phyloP scores from a whole-genome alignment of 2,797 vertebrate species.

The Falco rusticolus region DNA sequence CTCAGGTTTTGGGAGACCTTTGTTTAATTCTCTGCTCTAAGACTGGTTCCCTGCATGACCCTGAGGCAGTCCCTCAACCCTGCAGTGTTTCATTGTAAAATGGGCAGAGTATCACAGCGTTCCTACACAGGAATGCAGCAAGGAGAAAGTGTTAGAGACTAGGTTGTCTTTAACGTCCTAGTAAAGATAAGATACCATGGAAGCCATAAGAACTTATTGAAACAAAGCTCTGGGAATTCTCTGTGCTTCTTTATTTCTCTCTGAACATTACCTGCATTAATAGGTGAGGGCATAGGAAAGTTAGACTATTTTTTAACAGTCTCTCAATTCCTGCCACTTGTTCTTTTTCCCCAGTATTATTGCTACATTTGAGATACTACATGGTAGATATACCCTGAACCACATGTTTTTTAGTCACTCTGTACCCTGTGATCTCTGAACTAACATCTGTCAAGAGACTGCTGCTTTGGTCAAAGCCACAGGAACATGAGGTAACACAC shows the following conservation, averaged over 20 bases:
- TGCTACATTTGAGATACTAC: neutral
- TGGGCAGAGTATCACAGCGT: neutral
- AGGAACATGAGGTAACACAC: slow-evolving; percentile 12
- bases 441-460: slow-evolving; percentile 3
- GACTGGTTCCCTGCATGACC: neutral
- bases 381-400: neutral
- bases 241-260: neutral
- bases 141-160: slow-evolving; percentile 41
- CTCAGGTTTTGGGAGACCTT: neutral
- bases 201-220: slow-evolving; percentile 6
- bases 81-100: slow-evolving; percentile 51
- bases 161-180: slow-evolving; percentile 16
- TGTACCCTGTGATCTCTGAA: slow-evolving; percentile 8
- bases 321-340: neutral
- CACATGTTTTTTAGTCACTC: neutral
- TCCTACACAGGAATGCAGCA: slow-evolving; percentile 37
- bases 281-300: neutral
- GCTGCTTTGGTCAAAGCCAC: slow-evolving; percentile 32
- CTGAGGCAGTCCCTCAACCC: slow-evolving; percentile 26
- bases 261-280: neutral
- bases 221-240: slow-evolving; percentile 6
- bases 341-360: neutral
- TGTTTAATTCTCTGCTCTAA: slow-evolving; percentile 7
- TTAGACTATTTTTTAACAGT: neutral
- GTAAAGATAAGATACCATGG: slow-evolving; percentile 41